A percentile compares a stretch with the other conserved stretches of the same genome.
Conservation (phyloP, 2,113 vertebrate genomes). For the Rhynchomys soricoides region DNA sequence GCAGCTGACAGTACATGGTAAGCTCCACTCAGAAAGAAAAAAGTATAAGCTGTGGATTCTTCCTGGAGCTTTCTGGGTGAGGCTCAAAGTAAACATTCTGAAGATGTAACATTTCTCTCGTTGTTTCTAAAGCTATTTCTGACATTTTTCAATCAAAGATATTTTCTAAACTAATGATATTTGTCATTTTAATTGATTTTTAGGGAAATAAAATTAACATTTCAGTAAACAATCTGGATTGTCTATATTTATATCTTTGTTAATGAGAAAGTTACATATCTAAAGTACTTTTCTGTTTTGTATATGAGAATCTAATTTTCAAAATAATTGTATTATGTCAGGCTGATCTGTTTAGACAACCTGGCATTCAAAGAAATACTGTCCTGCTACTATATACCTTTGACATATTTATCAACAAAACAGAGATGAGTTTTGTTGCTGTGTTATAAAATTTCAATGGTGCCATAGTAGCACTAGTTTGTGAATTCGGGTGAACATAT, state of each 20-base stretch:
- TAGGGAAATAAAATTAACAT: slow-evolving; percentile 2
- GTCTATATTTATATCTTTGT: not conserved
- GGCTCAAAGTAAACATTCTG: slow-evolving; percentile 34
- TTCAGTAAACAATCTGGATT: slow-evolving; percentile 22
- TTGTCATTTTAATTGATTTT: not conserved
- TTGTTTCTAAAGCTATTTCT: slow-evolving; percentile 47
- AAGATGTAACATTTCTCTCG: slow-evolving; percentile 35
- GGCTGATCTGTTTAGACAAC: not conserved
- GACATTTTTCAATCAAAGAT: slow-evolving; percentile 52
- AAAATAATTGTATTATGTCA: not conserved
- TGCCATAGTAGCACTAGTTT: not conserved
- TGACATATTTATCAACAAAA: not conserved
- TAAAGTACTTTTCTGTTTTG: not conserved
- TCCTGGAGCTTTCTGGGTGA: not conserved
- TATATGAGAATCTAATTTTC: not conserved
- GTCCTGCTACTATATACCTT: not conserved
- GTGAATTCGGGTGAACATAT: not conserved
- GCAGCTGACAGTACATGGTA: slow-evolving; percentile 78
- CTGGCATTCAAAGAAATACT: not conserved
- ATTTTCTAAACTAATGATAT: slow-evolving; percentile 43
- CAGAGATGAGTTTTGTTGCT: accelerated
- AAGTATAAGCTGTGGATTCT: not conserved
- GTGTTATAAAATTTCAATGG: not conserved
- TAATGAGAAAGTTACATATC: not conserved
- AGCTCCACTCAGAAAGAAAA: slow-evolving; percentile 56